Percentiles rank a stretch among this genome's conserved stretches.
These are phyloP conservation scores for Pantala flavescens DNA, from an alignment of 1,140 invertebrate genomes.

Conservation along the genomic window DNA sequence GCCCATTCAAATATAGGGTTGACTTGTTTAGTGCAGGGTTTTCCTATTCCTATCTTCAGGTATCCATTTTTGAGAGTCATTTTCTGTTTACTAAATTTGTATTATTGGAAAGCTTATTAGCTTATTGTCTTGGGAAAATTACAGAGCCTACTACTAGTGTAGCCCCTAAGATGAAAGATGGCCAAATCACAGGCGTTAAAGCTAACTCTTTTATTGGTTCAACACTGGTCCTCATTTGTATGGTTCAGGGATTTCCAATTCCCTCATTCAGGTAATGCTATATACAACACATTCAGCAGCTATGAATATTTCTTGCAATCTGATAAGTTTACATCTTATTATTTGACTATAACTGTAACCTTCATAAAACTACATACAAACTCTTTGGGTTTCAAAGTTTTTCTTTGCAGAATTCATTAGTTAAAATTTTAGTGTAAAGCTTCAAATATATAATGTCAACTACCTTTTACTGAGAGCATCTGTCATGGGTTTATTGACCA, in stretches of 20 bases:
- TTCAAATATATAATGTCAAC: too few species aligned
- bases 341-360: too few species aligned
- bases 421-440: too few species aligned
- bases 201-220: background rate
- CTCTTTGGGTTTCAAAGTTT: too few species aligned
- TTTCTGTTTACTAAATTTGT: conserved; percentile 18
- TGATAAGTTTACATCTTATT: too few species aligned
- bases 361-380: too few species aligned
- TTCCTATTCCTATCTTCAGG: conserved; percentile 17
- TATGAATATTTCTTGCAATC: too few species aligned
- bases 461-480: too few species aligned
- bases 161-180: conserved; percentile 19
- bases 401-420: too few species aligned
- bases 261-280: conserved; percentile 7
- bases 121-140: conserved; percentile 8
- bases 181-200: background rate
- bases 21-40: conserved; percentile 16
- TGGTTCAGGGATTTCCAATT: conserved; percentile 25
- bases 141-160: conserved; percentile 25
- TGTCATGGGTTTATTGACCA: too few species aligned
- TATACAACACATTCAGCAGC: too few species aligned
- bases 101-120: background rate
- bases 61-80: background rate
- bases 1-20: conserved; percentile 12
- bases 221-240: conserved; percentile 26